phyloP scores from a whole-genome alignment of 2,888 invertebrate genomes.

The Cybosia mesomella region DNA sequence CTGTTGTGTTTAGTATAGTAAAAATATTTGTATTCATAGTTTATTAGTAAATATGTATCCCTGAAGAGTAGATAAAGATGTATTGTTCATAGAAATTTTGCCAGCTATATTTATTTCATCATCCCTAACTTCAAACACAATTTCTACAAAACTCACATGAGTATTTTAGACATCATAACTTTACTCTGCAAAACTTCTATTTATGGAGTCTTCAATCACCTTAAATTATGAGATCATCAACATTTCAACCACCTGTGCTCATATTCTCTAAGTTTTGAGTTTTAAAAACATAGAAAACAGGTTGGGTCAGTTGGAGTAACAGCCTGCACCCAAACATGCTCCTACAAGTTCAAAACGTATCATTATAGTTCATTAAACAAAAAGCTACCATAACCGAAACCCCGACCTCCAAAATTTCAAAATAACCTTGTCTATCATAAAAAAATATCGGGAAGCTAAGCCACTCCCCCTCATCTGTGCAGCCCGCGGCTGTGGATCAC shows the following conservation, averaged over 20 bases:
- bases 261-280: constrained; percentile 14
- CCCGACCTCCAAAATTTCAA: constrained; percentile 49
- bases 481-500: constrained; percentile 62
- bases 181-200: background rate
- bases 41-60: background rate
- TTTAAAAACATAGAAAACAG: constrained; percentile 40
- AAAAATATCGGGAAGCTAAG: constrained; percentile 67
- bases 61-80: background rate
- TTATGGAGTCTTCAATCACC: background rate
- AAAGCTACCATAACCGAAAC: constrained; percentile 52
- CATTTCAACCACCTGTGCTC: constrained; percentile 13
- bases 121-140: background rate
- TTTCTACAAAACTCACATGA: background rate
- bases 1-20: constrained; percentile 39
- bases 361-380: constrained; percentile 54
- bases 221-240: constrained; percentile 21
- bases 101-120: background rate
- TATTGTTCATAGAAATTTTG: background rate
- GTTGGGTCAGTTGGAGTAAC: constrained; percentile 24
- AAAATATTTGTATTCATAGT: background rate
- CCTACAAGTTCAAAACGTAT: constrained; percentile 42
- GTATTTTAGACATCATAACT: background rate
- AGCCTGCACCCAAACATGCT: constrained; percentile 45
- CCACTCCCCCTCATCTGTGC: constrained; percentile 70
- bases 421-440: constrained; percentile 58